Base-by-base conservation (phyloP, 2,797 vertebrate species). In the Silurus aristotelis region DNA sequence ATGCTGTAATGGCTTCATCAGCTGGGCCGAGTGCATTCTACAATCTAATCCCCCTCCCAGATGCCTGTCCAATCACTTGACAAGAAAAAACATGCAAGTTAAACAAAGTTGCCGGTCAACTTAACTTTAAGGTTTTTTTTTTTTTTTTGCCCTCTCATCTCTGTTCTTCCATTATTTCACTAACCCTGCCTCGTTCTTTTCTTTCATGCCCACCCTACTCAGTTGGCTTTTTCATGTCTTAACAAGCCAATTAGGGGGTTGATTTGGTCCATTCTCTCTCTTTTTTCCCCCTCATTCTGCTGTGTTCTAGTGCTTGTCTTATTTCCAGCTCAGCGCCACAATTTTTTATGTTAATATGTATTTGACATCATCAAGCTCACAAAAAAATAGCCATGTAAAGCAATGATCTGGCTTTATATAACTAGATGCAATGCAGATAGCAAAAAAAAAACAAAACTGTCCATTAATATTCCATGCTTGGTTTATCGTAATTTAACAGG, bases 1-100 rank as follows among this genome's bases (percentile, higher is more conserved):
- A 68, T 89, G 86, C 88, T 10, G 80, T 94, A 95, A 96, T 95
- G 93, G 94, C 94, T 96, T 95, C 93, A 95, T 96, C 95, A 95
- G 90, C 93, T 93, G 90, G 80, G 89, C 91, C 89, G 22, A 90
- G 90, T 92, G 93, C 90, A 93, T 91, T 91, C 91, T 91, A 93
- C 90, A 92, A 92, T 94, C 92, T 94, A 93, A 93, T 93, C 93
- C 92, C 89, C 82, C 87, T 85, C 87, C 91, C 91, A 82, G 83
- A 88, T 88, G 88, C 88, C 92, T 91, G 89, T 93, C 89, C 83
- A 91, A 90, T 90, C 91, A 90, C 82, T 86, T 87, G 58, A 78
- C 58, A 61, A 43, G 48, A 43, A 46, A 31, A 92, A 90, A 88
- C 72, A 73, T 77, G 83, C 87, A 89, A 91, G 93, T 93, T 92